Percentiles rank a stretch among this genome's conserved stretches.
Evolutionary conservation across 2,888 invertebrate genomes (phyloP).

Genomic region (Noctua janthe): DNA sequence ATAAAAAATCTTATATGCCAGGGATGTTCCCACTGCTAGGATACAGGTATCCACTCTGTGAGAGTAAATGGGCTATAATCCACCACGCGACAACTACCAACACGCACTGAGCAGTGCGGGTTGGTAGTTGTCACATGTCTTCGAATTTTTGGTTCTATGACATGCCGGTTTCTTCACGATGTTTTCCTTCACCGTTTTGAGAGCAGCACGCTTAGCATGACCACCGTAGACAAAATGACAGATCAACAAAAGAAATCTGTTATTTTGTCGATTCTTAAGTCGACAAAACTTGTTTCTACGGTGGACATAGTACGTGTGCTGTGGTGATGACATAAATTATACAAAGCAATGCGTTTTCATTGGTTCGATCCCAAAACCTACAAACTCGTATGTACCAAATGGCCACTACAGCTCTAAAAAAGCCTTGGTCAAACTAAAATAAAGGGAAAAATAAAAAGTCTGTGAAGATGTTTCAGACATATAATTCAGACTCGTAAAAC

Average conservation of each 20-base stretch:
- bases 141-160: neutral
- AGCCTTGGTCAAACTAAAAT: neutral
- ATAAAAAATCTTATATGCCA: too few relatives aligned
- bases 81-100: neutral
- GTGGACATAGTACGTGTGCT: too few relatives aligned
- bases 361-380: neutral
- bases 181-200: too few relatives aligned
- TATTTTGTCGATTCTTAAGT: too few relatives aligned
- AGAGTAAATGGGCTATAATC: neutral
- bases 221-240: too few relatives aligned
- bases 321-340: neutral
- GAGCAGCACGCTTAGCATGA: neutral
- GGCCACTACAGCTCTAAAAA: neutral
- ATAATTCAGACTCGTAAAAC: constrained; percentile 11
- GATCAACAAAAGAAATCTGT: too few relatives aligned
- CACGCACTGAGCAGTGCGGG: neutral
- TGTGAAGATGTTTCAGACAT: neutral
- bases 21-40: neutral
- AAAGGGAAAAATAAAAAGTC: neutral
- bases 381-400: neutral
- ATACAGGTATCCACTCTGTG: too few relatives aligned
- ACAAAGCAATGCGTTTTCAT: neutral
- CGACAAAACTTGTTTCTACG: too few relatives aligned
- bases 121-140: neutral
- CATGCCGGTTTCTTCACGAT: neutral